phyloP scores from a whole-genome alignment of 2,113 vertebrate species.

The Cacatua alba region DNA sequence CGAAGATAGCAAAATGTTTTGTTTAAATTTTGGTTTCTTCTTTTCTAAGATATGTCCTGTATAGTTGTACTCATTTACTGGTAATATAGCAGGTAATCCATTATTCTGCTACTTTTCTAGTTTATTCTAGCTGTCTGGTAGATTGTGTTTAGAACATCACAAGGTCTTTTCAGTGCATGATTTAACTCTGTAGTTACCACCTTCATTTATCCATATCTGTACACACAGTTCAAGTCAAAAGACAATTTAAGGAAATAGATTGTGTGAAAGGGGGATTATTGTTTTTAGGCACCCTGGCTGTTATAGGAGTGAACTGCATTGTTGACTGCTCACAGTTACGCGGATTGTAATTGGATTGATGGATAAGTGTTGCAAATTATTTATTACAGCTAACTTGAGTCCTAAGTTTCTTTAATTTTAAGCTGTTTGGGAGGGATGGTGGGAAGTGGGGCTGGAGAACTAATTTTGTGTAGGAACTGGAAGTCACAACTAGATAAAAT shows the following conservation, averaged over 20 bases:
- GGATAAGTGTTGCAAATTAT: not conserved
- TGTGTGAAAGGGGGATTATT: not conserved
- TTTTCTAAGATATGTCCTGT: not conserved
- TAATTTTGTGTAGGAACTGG: not conserved
- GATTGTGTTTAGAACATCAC: not conserved
- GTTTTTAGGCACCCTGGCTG: not conserved
- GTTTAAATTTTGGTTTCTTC: not conserved
- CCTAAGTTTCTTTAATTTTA: not conserved
- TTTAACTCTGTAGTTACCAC: not conserved
- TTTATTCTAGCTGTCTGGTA: not conserved
- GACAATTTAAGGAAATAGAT: not conserved
- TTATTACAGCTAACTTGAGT: not conserved
- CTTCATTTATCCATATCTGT: not conserved
- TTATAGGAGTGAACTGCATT: not conserved
- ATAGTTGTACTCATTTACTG: not conserved
- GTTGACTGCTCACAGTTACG: not conserved
- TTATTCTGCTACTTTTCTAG: not conserved
- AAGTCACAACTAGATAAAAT: not conserved
- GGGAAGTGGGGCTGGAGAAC: not conserved
- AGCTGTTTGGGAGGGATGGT: not conserved
- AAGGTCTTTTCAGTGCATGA: not conserved
- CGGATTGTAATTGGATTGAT: not conserved
- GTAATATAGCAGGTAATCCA: not conserved
- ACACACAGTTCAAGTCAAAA: not conserved
- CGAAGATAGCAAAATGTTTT: not conserved